These are phyloP conservation scores for Vicugna pacos DNA, from an alignment of 2,113 vertebrate genomes.

Conservation along the genomic window DNA sequence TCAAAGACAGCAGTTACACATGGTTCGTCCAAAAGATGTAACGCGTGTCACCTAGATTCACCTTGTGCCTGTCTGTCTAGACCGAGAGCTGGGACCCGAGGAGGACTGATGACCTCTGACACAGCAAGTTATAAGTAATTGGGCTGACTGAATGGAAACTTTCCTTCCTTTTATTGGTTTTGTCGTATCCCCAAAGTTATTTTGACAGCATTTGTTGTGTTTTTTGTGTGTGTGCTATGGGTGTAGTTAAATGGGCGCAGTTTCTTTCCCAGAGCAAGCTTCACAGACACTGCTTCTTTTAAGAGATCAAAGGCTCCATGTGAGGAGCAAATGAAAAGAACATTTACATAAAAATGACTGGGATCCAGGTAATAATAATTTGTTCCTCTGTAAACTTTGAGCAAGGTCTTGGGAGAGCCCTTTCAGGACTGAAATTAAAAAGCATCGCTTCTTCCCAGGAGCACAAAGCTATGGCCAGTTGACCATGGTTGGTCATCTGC, in stretches of 20 bases:
- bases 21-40: not conserved
- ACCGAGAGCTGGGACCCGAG: not conserved
- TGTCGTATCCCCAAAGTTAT: constrained; percentile 16
- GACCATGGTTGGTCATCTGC: not conserved
- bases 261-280: not conserved
- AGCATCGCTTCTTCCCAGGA: not conserved
- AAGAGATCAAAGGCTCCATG: constrained; percentile 6
- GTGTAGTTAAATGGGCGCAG: not conserved
- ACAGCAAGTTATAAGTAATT: not conserved
- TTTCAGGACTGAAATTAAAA: constrained; percentile 10
- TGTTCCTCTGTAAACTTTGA: constrained; percentile 21
- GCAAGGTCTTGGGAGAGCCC: not conserved
- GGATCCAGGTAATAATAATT: not conserved
- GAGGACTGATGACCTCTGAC: not conserved
- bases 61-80: not conserved
- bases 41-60: not conserved
- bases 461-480: not conserved
- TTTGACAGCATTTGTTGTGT: not conserved
- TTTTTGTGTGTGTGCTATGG: not conserved
- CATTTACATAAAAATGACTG: not conserved
- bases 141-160: constrained; percentile 18
- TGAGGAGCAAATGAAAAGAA: constrained; percentile 50
- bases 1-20: not conserved
- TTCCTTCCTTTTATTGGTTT: constrained; percentile 15
- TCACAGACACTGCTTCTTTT: constrained; percentile 31